Percentiles rank a stretch among this genome's conserved stretches.
These are phyloP conservation scores for Neoseiulus cucumeris DNA, from an alignment of 1,140 invertebrate species.

Conservation along the genomic window DNA sequence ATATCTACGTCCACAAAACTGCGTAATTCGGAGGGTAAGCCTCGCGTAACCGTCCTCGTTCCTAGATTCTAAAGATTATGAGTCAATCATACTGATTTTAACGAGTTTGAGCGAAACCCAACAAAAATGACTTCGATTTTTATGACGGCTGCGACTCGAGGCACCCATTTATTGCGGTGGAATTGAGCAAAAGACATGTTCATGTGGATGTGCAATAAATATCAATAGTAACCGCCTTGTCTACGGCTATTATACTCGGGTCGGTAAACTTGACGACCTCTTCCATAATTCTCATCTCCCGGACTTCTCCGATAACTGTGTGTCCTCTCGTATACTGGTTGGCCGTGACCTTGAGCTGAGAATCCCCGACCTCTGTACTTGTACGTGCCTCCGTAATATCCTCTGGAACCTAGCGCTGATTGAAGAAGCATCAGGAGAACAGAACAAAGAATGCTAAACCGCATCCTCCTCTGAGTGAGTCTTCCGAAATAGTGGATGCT, in stretches of 20 bases:
- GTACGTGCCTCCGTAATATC: background rate
- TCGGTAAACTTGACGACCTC: background rate
- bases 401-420: background rate
- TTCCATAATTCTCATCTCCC: background rate
- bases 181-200: too few relatives aligned
- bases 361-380: background rate
- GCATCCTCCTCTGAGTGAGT: background rate
- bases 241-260: background rate
- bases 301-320: background rate
- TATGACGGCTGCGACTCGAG: too few relatives aligned
- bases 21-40: too few relatives aligned
- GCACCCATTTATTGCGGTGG: too few relatives aligned
- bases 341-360: background rate
- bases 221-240: background rate
- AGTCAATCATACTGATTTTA: too few relatives aligned
- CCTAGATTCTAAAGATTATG: too few relatives aligned
- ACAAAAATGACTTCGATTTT: too few relatives aligned
- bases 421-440: background rate
- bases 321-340: background rate
- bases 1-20: too few relatives aligned
- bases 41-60: too few relatives aligned
- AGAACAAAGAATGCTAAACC: background rate
- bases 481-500: too few relatives aligned
- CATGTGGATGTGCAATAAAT: too few relatives aligned
- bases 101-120: too few relatives aligned